Evolutionary conservation across 1,140 invertebrate species (phyloP), one percentile per base, ranked within the genome.

Genomic region (Magallana ariakensis): DNA sequence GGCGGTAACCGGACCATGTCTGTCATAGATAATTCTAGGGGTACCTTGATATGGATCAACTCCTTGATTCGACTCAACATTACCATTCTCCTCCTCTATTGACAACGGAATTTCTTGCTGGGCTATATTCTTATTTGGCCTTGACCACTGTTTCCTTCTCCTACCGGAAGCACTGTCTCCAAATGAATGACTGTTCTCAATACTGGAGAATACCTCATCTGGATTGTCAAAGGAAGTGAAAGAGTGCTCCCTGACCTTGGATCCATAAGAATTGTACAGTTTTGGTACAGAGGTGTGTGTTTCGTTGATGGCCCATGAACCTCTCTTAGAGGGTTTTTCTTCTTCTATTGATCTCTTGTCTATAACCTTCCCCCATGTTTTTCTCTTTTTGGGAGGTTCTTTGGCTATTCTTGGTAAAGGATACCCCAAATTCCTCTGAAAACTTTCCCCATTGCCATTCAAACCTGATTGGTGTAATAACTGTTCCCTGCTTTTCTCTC

Each of bases 141-240:
- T 54, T n/a, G 80, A 82, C 85, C 85, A 87, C n/a, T 87, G 85
- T 81, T 57, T 87, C 57, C 85, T 83, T 10, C 80, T 82, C 19
- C 56, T 81, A 7, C 54, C 82, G 33, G 16, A 26, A 3, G 9
- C 19, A 75, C 19, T 83, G 55, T 53, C 55, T n/a, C 53, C 19
- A 55, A 19, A 55, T 82, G 55, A 75, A 75, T 75, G 33, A 82
- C 55, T 55, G 16, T 54, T 22, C 46, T 82, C 80, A 55, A 55
- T 4, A 19, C 80, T 56, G 46, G 55, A 55, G 19, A 46, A 54
- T 9, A 19, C 55, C 11, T 82, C 80, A n/a, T 56, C 55, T 54
- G 80, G 53, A 82, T 54, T 82, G n/a, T 54, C 46, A n/a, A 82
- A 82, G 46, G 46, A 55, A 16, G 33, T 54, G 2, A 15, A 82